Conservation (phyloP, 2,888 invertebrate genomes). For the Palloptera scutellata region DNA sequence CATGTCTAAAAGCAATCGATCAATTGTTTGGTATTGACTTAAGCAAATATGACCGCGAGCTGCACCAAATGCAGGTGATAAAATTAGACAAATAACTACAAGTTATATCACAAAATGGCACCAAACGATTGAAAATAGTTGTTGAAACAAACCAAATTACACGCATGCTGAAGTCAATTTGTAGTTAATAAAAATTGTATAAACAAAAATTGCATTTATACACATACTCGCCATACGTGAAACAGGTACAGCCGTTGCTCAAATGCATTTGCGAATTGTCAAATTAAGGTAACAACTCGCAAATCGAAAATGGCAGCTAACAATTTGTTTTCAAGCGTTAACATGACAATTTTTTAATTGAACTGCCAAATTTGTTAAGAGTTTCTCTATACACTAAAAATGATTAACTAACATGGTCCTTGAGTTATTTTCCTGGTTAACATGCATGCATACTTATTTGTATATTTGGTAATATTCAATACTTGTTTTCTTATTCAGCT, state of each 20-base stretch:
- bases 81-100: slow-evolving; percentile 50
- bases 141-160: not conserved
- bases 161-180: slow-evolving; percentile 12
- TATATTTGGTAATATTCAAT: too few species aligned
- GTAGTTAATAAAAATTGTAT: slow-evolving; percentile 18
- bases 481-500: too few species aligned
- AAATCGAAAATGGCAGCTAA: slow-evolving; percentile 1
- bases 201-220: not conserved
- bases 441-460: too few species aligned
- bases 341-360: slow-evolving; percentile 33
- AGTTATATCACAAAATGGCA: too few species aligned
- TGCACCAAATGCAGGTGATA: slow-evolving; percentile 54
- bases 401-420: too few species aligned
- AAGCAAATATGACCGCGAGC: slow-evolving; percentile 30
- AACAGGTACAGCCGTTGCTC: not conserved
- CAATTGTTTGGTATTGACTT: slow-evolving; percentile 36
- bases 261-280: not conserved
- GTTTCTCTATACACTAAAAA: not conserved
- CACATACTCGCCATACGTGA: not conserved
- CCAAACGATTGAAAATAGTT: too few species aligned
- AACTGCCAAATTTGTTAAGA: slow-evolving; percentile 24
- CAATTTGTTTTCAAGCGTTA: slow-evolving; percentile 30
- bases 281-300: not conserved
- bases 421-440: too few species aligned
- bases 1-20: slow-evolving; percentile 55